Evolutionary conservation across 2,113 vertebrate genomes (phyloP), one percentile per base, ranked within the genome.

Genomic region (Cisticola juncidis): DNA sequence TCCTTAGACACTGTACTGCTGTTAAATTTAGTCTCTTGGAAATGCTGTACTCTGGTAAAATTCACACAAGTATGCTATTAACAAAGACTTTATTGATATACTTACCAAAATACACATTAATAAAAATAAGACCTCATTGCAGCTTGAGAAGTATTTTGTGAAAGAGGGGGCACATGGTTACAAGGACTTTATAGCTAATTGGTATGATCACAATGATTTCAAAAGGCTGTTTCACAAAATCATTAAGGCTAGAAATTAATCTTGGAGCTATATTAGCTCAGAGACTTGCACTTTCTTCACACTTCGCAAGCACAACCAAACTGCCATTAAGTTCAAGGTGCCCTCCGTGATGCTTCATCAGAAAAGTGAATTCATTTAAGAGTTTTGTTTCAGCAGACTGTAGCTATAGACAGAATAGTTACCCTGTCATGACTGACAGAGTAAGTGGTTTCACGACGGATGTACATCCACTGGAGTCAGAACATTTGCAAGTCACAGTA

Each of bases 181-280:
- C 61, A 93, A 95, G 62, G 91, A 91, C 88, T 93, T 95, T 76
- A 89, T 76, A 89, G 60, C 73, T 96, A 96, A 95, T 96, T 96
- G 84, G 88, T 94, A 96, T 97, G 94, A 96, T 93, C 92, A 84
- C 73, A 91, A 90, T 89, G 84, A 93, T 96, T 95, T 95, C 91
- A 95, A 94, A 96, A 95, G 91, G 83, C 96, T 90, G 77, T 51
- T 96, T 84, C 91, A 81, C 88, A 94, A 94, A 97, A 97, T 96
- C 95, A 94, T 97, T 96, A 97, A 88, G 72, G 58, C 77, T 91
- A 93, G 88, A 96, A 95, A 96, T 97, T 97, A 96, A 97, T 97
- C 96, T 97, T 96, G 91, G 91, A 92, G 94, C 90, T 93, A 88
- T 92, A 96, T 96, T 95, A 97, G 88, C 86, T 97, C 88, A 92